phyloP scores from a whole-genome alignment of 37 sponge, comb jelly and placozoan genomes.

The Chondrosia reniformis region DNA sequence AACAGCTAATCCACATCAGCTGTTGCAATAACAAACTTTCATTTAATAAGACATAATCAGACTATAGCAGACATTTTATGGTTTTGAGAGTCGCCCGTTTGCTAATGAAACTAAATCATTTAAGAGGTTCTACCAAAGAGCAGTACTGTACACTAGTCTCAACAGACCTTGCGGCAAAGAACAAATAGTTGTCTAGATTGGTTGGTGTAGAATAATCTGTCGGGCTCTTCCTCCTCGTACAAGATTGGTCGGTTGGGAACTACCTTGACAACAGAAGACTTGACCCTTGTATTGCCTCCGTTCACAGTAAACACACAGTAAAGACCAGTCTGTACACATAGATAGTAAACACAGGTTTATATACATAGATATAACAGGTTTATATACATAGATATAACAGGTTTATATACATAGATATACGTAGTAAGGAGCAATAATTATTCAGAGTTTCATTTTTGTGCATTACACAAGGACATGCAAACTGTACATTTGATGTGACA shows the following conservation, averaged over 20 bases:
- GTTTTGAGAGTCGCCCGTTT: too few relatives aligned
- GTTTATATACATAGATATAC: not conserved
- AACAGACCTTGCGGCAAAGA: constrained; percentile 19
- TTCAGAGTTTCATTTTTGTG: too few relatives aligned
- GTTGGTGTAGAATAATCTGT: constrained; percentile 13
- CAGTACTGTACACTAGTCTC: not conserved
- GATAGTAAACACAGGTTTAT: too few relatives aligned
- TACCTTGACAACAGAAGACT: not conserved
- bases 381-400: not conserved
- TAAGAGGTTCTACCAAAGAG: not conserved
- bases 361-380: not conserved
- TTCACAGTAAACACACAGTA: constrained; percentile 30
- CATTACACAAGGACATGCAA: too few relatives aligned
- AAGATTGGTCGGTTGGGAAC: constrained; percentile 14
- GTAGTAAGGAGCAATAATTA: too few relatives aligned
- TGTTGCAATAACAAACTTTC: not conserved
- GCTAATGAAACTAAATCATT: too few relatives aligned
- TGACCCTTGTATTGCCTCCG: constrained; percentile 21
- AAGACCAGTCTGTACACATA: constrained; percentile 10
- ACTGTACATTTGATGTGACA: too few relatives aligned
- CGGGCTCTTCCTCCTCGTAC: constrained; percentile 19
- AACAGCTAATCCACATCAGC: not conserved
- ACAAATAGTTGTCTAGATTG: constrained; percentile 35
- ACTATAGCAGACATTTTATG: too few relatives aligned
- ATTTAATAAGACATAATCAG: too few relatives aligned